A percentile compares a stretch with the other conserved stretches of the same genome.
Evolutionary conservation across 2,797 vertebrate species (phyloP).

Genomic region (Acropternis orthonyx): DNA sequence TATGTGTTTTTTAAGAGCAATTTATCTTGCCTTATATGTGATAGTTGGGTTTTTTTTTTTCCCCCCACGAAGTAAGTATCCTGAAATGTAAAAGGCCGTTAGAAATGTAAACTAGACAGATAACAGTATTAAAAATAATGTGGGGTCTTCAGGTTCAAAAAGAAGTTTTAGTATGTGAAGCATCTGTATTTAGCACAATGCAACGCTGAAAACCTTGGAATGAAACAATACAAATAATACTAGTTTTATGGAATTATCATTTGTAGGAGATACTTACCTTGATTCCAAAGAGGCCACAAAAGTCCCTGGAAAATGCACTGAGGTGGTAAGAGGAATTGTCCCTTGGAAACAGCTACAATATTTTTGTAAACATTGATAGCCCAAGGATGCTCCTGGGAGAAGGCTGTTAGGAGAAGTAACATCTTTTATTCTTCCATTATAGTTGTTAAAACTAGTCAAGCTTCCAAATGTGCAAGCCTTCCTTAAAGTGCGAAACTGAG

Average conservation of each 20-base stretch:
- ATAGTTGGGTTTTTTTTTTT: not conserved
- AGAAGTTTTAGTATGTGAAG: not conserved
- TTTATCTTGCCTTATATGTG: not conserved
- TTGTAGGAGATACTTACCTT: not conserved
- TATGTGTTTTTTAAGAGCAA: not conserved
- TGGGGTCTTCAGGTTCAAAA: not conserved
- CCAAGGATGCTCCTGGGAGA: not conserved
- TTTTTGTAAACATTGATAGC: not conserved
- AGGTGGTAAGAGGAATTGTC: not conserved
- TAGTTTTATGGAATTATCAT: not conserved
- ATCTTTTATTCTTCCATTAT: not conserved
- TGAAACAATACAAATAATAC: not conserved
- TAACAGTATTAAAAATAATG: not conserved
- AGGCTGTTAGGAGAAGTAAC: not conserved
- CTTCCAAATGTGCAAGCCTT: not conserved
- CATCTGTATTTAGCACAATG: not conserved
- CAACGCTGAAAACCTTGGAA: not conserved
- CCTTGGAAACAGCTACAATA: not conserved
- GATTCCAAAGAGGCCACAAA: not conserved
- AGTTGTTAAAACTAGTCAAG: not conserved
- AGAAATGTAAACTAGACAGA: not conserved
- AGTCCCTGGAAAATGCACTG: not conserved
- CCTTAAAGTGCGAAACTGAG: not conserved
- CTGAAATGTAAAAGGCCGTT: not conserved
- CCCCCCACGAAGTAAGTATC: not conserved